These are phyloP conservation scores for Zhengitettix transpicula DNA, from an alignment of 2,888 invertebrate species.

Conservation along the genomic window DNA sequence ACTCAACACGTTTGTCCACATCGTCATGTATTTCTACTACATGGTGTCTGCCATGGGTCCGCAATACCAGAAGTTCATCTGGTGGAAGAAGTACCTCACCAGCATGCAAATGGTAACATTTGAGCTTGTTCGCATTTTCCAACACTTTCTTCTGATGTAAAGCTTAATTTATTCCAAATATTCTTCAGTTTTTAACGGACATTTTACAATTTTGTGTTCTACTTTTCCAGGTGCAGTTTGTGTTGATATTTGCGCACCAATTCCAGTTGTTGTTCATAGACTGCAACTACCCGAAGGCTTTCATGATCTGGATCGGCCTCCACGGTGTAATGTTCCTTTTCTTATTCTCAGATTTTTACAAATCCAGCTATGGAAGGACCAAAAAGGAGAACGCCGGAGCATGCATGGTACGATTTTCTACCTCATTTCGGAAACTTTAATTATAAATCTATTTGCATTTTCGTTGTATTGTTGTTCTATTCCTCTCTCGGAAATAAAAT, in stretches of 20 bases:
- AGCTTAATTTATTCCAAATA: too few relatives aligned
- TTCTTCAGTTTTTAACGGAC: too few relatives aligned
- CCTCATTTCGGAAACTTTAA: too few relatives aligned
- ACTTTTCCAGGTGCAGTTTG: conserved; percentile 66
- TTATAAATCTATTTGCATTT: too few relatives aligned
- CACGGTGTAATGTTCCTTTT: conserved; percentile 89
- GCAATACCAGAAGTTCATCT: conserved; percentile 78
- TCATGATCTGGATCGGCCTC: conserved; percentile 87
- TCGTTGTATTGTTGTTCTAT: too few relatives aligned
- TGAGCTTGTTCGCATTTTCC: not conserved
- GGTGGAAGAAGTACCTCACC: conserved; percentile 97
- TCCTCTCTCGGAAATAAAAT: too few relatives aligned
- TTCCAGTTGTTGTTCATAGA: conserved; percentile 79
- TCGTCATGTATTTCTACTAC: conserved; percentile 95
- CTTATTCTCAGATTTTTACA: conserved; percentile 90
- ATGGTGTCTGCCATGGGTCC: conserved; percentile 92
- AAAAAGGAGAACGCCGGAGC: conserved; percentile 26
- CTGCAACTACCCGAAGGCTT: conserved; percentile 79
- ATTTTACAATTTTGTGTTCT: conserved; percentile 1
- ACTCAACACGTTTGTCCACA: conserved; percentile 87
- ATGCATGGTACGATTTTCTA: conserved; percentile 49
- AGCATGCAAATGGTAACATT: conserved; percentile 77
- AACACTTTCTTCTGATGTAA: too few relatives aligned
- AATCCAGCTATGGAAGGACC: conserved; percentile 49
- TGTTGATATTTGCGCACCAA: conserved; percentile 79